Conservation (phyloP, 1,140 invertebrate genomes). For the Ladona fulva region DNA sequence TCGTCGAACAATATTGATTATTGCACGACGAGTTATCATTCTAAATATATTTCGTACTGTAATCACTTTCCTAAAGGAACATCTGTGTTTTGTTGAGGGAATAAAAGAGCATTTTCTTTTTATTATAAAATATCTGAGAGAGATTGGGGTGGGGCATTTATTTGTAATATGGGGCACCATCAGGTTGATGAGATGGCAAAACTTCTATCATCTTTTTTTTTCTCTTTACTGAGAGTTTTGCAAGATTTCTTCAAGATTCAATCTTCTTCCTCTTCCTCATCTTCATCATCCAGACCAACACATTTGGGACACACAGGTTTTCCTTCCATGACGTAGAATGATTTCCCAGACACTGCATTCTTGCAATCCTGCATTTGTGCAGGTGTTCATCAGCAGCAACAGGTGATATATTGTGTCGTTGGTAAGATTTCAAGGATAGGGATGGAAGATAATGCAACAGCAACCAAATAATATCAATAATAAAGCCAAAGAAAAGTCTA, state of each 20-base stretch:
- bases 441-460: too few relatives aligned
- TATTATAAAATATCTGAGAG: constrained; percentile 15
- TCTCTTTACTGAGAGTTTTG: neutral
- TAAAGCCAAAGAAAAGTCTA: too few relatives aligned
- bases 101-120: neutral
- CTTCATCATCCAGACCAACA: constrained; percentile 70
- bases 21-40: too few relatives aligned
- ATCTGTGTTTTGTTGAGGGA: too few relatives aligned
- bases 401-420: neutral
- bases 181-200: neutral
- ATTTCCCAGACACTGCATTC: constrained; percentile 80
- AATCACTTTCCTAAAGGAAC: too few relatives aligned
- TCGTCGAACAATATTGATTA: too few relatives aligned
- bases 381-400: neutral
- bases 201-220: neutral
- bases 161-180: neutral
- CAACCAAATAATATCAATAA: too few relatives aligned
- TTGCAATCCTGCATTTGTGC: constrained; percentile 72
- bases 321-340: constrained; percentile 90
- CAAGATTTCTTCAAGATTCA: neutral
- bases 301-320: constrained; percentile 84
- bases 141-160: constrained; percentile 12
- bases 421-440: too few relatives aligned
- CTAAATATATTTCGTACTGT: too few relatives aligned
- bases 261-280: constrained; percentile 55